Conservation (phyloP, 2,888 invertebrate genomes). For the Dryococelus australis region DNA sequence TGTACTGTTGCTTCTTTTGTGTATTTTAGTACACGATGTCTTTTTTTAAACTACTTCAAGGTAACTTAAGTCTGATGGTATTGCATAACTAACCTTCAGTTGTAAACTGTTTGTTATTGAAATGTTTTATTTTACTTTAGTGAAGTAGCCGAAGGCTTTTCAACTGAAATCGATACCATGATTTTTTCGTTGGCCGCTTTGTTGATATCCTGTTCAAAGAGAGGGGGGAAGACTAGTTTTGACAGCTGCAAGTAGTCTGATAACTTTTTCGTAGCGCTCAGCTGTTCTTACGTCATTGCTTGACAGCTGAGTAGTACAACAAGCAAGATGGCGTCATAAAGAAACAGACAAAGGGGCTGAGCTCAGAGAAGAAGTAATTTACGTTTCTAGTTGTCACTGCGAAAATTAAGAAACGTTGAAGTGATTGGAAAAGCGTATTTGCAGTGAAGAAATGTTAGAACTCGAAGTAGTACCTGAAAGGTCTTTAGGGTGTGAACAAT, state of each 20-base stretch:
- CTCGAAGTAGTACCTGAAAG: slow-evolving; percentile 96
- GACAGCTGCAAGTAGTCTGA: background rate
- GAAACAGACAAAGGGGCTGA: slow-evolving; percentile 55
- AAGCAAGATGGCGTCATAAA: slow-evolving; percentile 58
- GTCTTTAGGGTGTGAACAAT: slow-evolving; percentile 94
- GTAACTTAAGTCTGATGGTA: no score
- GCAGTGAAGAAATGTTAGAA: slow-evolving; percentile 78
- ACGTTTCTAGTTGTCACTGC: slow-evolving; percentile 42
- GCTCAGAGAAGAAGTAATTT: slow-evolving; percentile 50
- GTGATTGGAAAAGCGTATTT: slow-evolving; percentile 51
- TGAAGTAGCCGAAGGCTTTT: background rate
- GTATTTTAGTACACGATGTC: no score
- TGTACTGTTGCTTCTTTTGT: no score
- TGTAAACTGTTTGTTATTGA: no score
- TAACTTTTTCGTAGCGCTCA: slow-evolving; percentile 42
- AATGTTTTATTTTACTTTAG: no score
- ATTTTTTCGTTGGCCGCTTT: background rate
- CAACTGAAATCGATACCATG: background rate
- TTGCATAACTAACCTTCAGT: no score
- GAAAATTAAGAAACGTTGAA: slow-evolving; percentile 28
- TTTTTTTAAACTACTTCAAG: no score
- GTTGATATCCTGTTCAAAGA: background rate
- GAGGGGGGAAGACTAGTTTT: background rate
- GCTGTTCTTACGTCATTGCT: slow-evolving; percentile 48
- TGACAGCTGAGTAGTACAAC: slow-evolving; percentile 53